phyloP scores from a whole-genome alignment of 1,140 invertebrate genomes.

The Drosophila insularis region DNA sequence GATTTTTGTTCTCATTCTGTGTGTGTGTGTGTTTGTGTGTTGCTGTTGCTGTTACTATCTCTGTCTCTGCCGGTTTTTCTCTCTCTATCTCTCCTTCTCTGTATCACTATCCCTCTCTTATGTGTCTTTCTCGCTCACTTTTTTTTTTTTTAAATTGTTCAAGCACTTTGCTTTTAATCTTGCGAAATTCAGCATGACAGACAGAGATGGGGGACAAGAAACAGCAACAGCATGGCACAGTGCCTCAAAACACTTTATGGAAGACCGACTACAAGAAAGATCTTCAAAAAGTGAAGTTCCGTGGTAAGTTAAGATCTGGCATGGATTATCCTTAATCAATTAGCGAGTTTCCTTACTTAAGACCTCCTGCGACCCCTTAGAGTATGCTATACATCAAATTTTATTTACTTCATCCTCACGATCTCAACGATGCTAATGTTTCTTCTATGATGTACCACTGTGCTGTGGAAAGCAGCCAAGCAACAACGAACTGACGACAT shows the following conservation, averaged over 20 bases:
- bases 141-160: slow-evolving; percentile 35
- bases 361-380: too few species aligned
- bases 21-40: too few species aligned
- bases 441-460: background rate
- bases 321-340: background rate
- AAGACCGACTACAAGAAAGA: too few species aligned
- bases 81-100: too few species aligned
- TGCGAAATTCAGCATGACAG: slow-evolving; percentile 52
- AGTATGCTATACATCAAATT: too few species aligned
- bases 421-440: background rate
- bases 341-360: too few species aligned
- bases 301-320: background rate
- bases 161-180: slow-evolving; percentile 60
- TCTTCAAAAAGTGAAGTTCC: too few species aligned
- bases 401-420: too few species aligned
- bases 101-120: background rate
- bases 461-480: background rate
- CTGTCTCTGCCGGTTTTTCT: background rate
- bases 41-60: background rate
- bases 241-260: background rate
- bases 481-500: background rate
- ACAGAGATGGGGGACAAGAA: slow-evolving; percentile 15
- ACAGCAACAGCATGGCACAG: slow-evolving; percentile 36
- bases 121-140: slow-evolving; percentile 13
- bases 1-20: slow-evolving; percentile 27